phyloP scores from a whole-genome alignment of 53 echinoderm and acorn worm species.

The Hippasteria phrygiana region DNA sequence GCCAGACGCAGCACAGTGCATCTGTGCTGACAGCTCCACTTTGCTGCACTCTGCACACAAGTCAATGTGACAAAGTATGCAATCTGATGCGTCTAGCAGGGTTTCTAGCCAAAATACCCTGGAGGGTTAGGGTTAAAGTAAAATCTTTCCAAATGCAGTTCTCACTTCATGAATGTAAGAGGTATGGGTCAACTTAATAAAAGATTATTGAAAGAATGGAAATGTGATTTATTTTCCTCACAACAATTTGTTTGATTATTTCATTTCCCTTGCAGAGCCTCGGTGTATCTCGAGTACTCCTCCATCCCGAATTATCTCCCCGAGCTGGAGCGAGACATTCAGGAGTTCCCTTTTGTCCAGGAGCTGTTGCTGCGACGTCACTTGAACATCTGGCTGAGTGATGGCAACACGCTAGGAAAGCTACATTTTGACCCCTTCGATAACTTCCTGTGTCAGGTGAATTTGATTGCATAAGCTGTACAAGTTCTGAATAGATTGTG shows the following conservation, averaged over 20 bases:
- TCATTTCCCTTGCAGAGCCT: conserved; percentile 53
- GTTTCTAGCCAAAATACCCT: too few species aligned
- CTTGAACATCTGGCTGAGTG: conserved; percentile 95
- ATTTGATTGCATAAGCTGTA: too few species aligned
- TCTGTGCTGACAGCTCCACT: too few species aligned
- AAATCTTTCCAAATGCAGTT: neutral
- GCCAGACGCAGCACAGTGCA: too few species aligned
- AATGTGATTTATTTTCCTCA: neutral
- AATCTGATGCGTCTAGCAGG: too few species aligned
- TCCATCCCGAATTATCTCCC: conserved; percentile 85
- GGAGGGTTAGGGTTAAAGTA: too few species aligned
- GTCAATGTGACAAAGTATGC: too few species aligned
- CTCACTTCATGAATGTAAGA: neutral
- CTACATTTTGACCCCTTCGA: conserved; percentile 97
- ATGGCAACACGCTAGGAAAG: conserved; percentile 94
- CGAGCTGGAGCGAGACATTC: conserved; percentile 79
- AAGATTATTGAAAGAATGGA: too few species aligned
- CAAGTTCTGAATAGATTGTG: too few species aligned
- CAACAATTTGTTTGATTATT: neutral
- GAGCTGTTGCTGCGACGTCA: conserved; percentile 69
- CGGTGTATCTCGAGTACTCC: conserved; percentile 92
- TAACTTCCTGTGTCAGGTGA: conserved; percentile 93
- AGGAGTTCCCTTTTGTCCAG: conserved; percentile 70
- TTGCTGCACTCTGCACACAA: too few species aligned
- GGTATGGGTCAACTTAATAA: neutral